Evolutionary conservation across 2,888 invertebrate genomes (phyloP).

Genomic region (Auanema sp.): DNA sequence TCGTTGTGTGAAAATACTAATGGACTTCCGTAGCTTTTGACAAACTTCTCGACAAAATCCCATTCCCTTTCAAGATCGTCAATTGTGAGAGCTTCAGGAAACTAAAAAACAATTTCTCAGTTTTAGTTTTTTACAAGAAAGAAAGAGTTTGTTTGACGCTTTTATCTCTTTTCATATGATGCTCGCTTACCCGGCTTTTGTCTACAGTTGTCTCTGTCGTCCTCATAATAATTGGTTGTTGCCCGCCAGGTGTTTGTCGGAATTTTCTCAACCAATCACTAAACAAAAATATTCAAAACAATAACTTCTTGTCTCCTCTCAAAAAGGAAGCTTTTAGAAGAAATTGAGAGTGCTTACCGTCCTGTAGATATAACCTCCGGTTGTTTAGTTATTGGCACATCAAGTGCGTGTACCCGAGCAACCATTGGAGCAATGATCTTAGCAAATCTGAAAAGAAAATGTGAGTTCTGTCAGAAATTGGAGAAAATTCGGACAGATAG

Average conservation of each 20-base stretch:
- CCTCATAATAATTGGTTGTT: slow-evolving; percentile 33
- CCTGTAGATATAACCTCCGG: slow-evolving; percentile 86
- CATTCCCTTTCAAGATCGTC: slow-evolving; percentile 44
- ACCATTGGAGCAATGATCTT: slow-evolving; percentile 84
- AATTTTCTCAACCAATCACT: slow-evolving; percentile 21
- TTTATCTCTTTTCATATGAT: background rate
- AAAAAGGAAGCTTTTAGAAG: background rate
- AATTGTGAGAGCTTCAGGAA: slow-evolving; percentile 34
- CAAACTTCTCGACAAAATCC: slow-evolving; percentile 44
- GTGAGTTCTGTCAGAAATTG: background rate
- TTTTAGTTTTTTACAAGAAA: background rate
- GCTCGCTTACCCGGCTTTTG: slow-evolving; percentile 23
- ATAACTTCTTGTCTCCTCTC: background rate
- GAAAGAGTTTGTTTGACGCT: background rate
- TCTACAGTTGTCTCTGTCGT: slow-evolving; percentile 37
- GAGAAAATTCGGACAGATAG: background rate
- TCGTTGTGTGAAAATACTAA: slow-evolving; percentile 70
- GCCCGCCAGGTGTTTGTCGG: slow-evolving; percentile 29
- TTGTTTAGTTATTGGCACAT: slow-evolving; percentile 88
- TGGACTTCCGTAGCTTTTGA: slow-evolving; percentile 67
- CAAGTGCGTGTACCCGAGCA: slow-evolving; percentile 85
- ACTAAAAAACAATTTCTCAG: slow-evolving; percentile 23
- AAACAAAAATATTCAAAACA: background rate
- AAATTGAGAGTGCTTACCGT: background rate
- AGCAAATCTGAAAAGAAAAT: slow-evolving; percentile 67